Base-by-base conservation (phyloP, 2,888 invertebrate genomes). In the Papilio demoleus region DNA sequence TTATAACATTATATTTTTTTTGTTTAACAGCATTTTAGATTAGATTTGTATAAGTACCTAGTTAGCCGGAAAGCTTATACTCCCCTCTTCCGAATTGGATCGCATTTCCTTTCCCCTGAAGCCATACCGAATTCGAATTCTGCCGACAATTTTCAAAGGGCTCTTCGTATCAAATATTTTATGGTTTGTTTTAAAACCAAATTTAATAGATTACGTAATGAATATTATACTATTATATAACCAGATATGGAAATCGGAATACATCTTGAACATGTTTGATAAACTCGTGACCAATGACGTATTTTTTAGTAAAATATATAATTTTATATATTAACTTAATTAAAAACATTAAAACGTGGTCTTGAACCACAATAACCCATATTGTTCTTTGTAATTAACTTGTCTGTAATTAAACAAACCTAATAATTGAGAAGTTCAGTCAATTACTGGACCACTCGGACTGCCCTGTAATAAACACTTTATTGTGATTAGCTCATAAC, bases 401-500 rank as follows among this genome's bases (percentile, higher is more conserved):
- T 12, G 47, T 47, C 62, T 14, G 17, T 63, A 36, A 62, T 62
- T 6, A 59, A 24, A 38, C 19, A 22, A 38, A 38, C 4, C 24
- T 40, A 22, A 14, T 60, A 60, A 60, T 38, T 40, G 40, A 65
- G 17, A 22, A 17, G 38, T n/a, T 4, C 34, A 24, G 9, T 42
- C 47, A 36, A 45, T 59, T 59, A 65, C 22, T 4, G 6, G n/a
- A 17, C 31, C 14, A n/a, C 27, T 27, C 42, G 34, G 17, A 47
- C 22, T n/a, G 4, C 2, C 11, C 22, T 42, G 42, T 47, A 34
- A 58, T 62, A 67, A 58, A 67, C 12, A 3, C 4, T 63, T 67
- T 62, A 67, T 63, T 63, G 24, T 67, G 62, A 58, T 58, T 42
- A 45, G 45, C 45, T 22, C 61, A 42, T 14, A 3, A 34, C 3